A percentile compares a stretch with the other conserved stretches of the same genome.
These are phyloP conservation scores for Dasyurus viverrinus DNA, from an alignment of 2,113 vertebrate genomes.

Conservation along the genomic window DNA sequence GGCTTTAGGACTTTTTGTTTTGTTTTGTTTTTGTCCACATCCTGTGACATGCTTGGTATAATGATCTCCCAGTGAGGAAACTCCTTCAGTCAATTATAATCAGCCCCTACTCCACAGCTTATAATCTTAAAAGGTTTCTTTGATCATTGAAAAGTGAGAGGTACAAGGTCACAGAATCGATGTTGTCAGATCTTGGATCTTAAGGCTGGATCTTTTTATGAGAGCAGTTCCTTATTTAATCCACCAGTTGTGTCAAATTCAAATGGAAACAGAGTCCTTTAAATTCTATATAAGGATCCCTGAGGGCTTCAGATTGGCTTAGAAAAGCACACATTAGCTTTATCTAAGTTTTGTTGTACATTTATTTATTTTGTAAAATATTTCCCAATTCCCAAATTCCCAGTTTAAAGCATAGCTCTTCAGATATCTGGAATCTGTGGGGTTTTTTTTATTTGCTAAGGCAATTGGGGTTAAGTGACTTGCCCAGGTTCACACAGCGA, in stretches of 20 bases:
- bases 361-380: not conserved
- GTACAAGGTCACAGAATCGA: not conserved
- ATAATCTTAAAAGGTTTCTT: not conserved
- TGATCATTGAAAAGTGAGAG: not conserved
- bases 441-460: too few relatives aligned
- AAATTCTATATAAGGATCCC: not conserved
- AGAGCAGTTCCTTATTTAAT: not conserved
- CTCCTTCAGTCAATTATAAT: not conserved
- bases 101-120: not conserved
- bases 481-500: too few relatives aligned
- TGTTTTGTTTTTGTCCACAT: not conserved
- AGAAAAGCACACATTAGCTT: not conserved
- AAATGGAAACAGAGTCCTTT: not conserved
- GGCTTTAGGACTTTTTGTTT: not conserved
- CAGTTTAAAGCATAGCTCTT: too few relatives aligned
- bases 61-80: not conserved
- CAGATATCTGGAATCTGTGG: too few relatives aligned
- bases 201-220: not conserved
- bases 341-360: not conserved
- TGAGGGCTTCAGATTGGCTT: not conserved
- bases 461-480: too few relatives aligned
- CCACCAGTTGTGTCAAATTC: not conserved
- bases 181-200: not conserved
- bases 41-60: not conserved
- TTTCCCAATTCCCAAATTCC: too few relatives aligned